Conservation (phyloP, 1,140 invertebrate species). For the Octopus bimaculoides region DNA sequence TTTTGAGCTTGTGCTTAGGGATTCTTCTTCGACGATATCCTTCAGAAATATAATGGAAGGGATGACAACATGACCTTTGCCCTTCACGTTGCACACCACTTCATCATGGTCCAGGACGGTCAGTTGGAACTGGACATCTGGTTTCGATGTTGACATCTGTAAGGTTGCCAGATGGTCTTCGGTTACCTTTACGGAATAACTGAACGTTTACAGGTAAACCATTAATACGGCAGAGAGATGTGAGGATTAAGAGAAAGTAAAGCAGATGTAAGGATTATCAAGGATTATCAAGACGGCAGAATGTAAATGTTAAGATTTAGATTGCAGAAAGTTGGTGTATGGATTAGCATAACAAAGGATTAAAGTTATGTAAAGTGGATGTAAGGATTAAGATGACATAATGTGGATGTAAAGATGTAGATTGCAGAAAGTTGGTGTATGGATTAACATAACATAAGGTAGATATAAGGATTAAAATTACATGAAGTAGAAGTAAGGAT, state of each 20-base stretch:
- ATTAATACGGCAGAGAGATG: not conserved
- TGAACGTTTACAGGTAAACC: conserved; percentile 19
- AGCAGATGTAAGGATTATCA: too few species aligned
- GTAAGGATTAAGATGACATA: too few species aligned
- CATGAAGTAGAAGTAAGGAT: too few species aligned
- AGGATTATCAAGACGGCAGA: too few species aligned
- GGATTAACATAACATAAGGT: too few species aligned
- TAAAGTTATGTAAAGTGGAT: too few species aligned
- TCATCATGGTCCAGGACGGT: conserved; percentile 52
- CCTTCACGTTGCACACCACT: conserved; percentile 46
- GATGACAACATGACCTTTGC: conserved; percentile 55
- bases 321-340: too few species aligned
- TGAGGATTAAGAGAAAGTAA: not conserved
- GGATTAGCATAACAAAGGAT: too few species aligned
- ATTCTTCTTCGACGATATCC: conserved; percentile 31
- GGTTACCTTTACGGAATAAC: conserved; percentile 51
- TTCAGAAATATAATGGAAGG: conserved; percentile 53
- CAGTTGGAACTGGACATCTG: conserved; percentile 53
- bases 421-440: too few species aligned
- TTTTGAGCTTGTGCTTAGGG: conserved; percentile 36
- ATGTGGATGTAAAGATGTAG: too few species aligned
- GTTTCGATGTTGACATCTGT: conserved; percentile 54
- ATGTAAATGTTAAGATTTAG: too few species aligned
- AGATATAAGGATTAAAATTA: too few species aligned
- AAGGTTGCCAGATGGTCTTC: conserved; percentile 55